Evolutionary conservation across 2,113 vertebrate species (phyloP).

Genomic region (Fulmarus glacialis): DNA sequence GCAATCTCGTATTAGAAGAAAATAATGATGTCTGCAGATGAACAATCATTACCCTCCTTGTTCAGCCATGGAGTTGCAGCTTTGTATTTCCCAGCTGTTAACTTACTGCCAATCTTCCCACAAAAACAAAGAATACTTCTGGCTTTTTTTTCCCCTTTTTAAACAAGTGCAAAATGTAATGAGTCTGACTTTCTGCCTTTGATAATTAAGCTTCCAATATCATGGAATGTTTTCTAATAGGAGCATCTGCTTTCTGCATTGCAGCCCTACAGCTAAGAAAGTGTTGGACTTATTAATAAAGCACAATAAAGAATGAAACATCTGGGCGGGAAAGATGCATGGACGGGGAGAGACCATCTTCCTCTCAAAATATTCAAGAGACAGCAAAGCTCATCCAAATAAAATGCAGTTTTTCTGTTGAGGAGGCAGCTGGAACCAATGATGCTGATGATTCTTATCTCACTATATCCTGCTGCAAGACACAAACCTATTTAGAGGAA

Average conservation of each 20-base stretch:
- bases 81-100: constrained; percentile 5
- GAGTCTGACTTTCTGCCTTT: background rate
- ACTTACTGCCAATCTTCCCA: background rate
- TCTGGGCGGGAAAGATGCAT: background rate
- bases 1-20: background rate
- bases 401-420: constrained; percentile 4
- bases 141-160: background rate
- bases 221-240: background rate
- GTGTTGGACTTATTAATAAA: background rate
- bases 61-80: background rate
- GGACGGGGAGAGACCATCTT: background rate
- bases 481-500: background rate
- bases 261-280: constrained; percentile 26
- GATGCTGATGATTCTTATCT: constrained; percentile 2
- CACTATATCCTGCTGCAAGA: background rate
- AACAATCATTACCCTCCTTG: background rate
- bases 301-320: constrained; percentile 11
- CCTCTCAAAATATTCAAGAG: background rate
- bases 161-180: background rate
- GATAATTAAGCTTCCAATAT: constrained; percentile 1
- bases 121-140: background rate
- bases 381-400: background rate
- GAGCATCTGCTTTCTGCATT: constrained; percentile 10
- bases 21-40: background rate
- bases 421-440: constrained; percentile 23